These are phyloP conservation scores for Petroica traversi DNA, from an alignment of 2,113 vertebrate genomes.

Conservation along the genomic window DNA sequence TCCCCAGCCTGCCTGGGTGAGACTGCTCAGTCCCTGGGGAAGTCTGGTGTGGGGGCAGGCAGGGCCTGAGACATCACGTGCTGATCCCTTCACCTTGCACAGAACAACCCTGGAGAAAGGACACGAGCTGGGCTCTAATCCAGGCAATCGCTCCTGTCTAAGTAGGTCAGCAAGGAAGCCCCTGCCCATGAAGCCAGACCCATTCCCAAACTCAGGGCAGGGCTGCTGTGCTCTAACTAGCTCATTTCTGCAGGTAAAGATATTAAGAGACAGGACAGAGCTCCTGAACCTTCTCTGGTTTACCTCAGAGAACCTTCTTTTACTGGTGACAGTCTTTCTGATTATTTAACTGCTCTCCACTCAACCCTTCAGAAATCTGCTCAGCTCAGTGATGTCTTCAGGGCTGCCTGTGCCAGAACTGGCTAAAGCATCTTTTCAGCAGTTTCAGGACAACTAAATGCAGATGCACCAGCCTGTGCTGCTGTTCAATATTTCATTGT, in stretches of 20 bases:
- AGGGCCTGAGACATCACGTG: accelerated
- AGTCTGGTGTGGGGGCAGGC: background rate
- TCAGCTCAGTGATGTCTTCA: background rate
- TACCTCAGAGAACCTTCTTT: background rate
- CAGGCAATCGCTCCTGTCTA: accelerated
- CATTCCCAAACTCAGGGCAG: background rate
- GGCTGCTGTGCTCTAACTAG: background rate
- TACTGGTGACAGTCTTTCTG: background rate
- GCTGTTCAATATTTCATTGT: background rate
- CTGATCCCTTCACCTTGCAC: background rate
- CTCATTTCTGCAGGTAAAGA: background rate
- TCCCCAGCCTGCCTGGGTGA: background rate
- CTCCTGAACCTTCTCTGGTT: background rate
- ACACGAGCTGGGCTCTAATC: background rate
- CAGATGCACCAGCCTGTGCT: background rate
- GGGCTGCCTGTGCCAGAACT: background rate
- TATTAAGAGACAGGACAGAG: background rate
- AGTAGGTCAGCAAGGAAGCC: background rate
- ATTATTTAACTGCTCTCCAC: background rate
- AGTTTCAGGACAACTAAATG: background rate
- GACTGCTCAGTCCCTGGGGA: background rate
- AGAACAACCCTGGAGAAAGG: background rate
- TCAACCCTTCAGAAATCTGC: background rate
- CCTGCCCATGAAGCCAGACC: background rate
- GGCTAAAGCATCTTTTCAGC: background rate